Evolutionary conservation across 2,113 vertebrate species (phyloP), one percentile per base, ranked within the genome.

Genomic region (Ameiurus melas): DNA sequence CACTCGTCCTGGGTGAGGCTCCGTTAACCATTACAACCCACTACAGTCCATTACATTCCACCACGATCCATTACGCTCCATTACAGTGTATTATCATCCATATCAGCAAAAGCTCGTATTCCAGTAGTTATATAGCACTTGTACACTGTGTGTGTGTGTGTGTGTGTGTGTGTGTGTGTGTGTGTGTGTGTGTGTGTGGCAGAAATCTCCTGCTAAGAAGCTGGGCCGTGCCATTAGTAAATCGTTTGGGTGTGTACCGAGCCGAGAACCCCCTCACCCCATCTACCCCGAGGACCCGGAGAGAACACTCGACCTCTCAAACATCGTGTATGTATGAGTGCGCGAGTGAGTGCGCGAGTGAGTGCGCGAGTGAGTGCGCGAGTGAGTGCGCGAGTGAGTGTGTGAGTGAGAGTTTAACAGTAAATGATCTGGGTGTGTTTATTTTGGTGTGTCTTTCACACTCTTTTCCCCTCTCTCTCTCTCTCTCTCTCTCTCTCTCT

Each of bases 171-270:
- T 83, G 51, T 75, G 78, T 43, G 51, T 20, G 7, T 84, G 57
- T 89, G 20, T 81, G 10, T 75, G 47, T 87, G 51, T 87, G 58
- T 88, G 27, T 86, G 47, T 91, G 51, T 80, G 91, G 70, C 94
- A 99, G 98, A 99, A 99, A 92, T 99, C 98, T 0, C 95, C 97
- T 1, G 98, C 97, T 2, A 97, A 97, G 91, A 99, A 99, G 95
- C 93, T 99, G 80, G 97, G 97, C 91, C 97, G 97, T 80, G 98
- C 98, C 78, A 97, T 99, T 91, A 97, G 98, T 92, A 97, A 96
- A 89, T 99, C 98, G 1, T 95, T 99, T 66, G 98, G 98, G 27
- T 99, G 98, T 0, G 97, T 97, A 0, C 97, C 98, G 0, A 97
- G 96, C 60, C 92, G 97, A 92, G 97, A 99, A 3, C 95, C 96